These are phyloP conservation scores for Andricus grossulariae DNA, from an alignment of 1,140 invertebrate species.

Conservation along the genomic window DNA sequence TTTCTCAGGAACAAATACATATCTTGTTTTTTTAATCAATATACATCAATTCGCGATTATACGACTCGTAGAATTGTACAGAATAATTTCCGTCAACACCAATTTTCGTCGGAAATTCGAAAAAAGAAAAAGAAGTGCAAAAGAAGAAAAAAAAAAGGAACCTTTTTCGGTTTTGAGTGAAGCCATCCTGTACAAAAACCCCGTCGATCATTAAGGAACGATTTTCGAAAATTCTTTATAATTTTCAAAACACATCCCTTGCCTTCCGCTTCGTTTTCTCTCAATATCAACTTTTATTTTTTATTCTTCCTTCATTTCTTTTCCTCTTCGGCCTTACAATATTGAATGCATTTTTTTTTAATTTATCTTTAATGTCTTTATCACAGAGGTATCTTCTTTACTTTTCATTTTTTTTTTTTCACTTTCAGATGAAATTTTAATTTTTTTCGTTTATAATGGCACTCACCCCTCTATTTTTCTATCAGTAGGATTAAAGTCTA, in stretches of 20 bases:
- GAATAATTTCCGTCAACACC: slow-evolving; percentile 8
- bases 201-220: slow-evolving; percentile 37
- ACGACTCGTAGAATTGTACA: slow-evolving; percentile 64
- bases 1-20: slow-evolving; percentile 70
- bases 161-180: background rate
- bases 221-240: slow-evolving; percentile 30
- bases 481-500: slow-evolving; percentile 41
- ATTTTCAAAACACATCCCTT: slow-evolving; percentile 24
- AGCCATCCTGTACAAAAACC: slow-evolving; percentile 20
- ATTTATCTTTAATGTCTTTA: slow-evolving; percentile 48
- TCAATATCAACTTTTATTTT: slow-evolving; percentile 30
- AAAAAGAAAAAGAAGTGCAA: background rate
- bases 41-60: slow-evolving; percentile 74
- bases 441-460: slow-evolving; percentile 19
- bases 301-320: slow-evolving; percentile 1
- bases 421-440: slow-evolving; percentile 7
- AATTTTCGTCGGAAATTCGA: background rate
- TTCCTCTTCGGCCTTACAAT: background rate
- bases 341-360: no score
- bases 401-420: slow-evolving; percentile 43
- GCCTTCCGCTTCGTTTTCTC: slow-evolving; percentile 36
- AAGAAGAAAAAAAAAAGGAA: background rate
- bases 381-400: slow-evolving; percentile 61
- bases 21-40: slow-evolving; percentile 66
- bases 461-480: slow-evolving; percentile 15